These are phyloP conservation scores for Hippocampus abdominalis DNA, from an alignment of 2,113 vertebrate genomes.

Conservation along the genomic window DNA sequence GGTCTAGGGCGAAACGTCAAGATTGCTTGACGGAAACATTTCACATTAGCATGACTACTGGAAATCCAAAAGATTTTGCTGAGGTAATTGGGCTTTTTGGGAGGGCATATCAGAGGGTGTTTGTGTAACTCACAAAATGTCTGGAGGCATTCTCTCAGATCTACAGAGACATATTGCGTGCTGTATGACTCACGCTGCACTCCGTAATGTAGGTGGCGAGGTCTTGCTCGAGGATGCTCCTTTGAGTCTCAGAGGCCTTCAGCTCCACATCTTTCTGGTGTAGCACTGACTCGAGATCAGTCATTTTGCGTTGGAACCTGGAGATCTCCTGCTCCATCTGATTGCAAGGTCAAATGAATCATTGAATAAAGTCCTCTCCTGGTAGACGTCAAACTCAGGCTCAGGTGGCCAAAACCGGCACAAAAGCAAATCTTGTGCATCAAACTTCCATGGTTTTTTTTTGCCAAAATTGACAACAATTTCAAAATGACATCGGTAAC, in stretches of 20 bases:
- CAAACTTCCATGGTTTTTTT: too few species aligned
- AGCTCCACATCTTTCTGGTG: constrained; percentile 99
- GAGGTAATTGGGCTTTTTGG: neutral
- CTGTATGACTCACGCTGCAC: constrained; percentile 88
- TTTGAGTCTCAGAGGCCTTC: constrained; percentile 97
- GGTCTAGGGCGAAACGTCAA: neutral
- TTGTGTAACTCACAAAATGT: constrained; percentile 1
- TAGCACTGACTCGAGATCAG: constrained; percentile 98
- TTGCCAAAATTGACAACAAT: too few species aligned
- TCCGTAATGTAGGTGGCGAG: constrained; percentile 99
- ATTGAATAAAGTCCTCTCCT: neutral
- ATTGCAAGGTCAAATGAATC: constrained; percentile 1
- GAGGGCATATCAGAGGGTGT: constrained; percentile 4
- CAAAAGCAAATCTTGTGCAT: too few species aligned
- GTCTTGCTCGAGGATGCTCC: constrained; percentile 97
- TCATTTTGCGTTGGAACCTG: constrained; percentile 97
- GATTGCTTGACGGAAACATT: neutral
- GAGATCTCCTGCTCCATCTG: constrained; percentile 99
- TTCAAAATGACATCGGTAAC: too few species aligned
- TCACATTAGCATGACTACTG: neutral
- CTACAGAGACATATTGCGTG: constrained; percentile 5
- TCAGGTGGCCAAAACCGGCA: too few species aligned
- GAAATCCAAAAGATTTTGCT: neutral
- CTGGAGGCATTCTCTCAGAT: neutral
- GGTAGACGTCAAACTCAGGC: too few species aligned